Base-by-base conservation (phyloP, 1,140 invertebrate genomes). In the Atta colombica region DNA sequence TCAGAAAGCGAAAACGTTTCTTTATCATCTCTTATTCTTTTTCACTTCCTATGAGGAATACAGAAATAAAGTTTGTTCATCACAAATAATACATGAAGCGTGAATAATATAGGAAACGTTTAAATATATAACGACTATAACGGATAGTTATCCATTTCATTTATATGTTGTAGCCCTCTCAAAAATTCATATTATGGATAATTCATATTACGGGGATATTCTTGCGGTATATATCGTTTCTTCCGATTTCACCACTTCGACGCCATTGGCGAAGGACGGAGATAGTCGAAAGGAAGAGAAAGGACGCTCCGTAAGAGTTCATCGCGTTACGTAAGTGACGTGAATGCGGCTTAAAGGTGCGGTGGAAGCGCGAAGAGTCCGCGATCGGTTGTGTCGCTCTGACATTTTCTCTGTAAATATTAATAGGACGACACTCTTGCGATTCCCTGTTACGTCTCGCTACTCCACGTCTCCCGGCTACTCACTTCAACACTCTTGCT, bases 381-480 rank as follows among this genome's bases (percentile, higher is more conserved):
- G 74, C 74, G 61, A 91, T 93, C 92, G 88, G 88, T 91, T 93
- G 90, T 93, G 90, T 93, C 85, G 89, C 87, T 84, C 89, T 93
- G 92, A 93, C 93, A 93, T 93, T 93, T 93, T 86, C 88, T 77
- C 89, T 82, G 90, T 93, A 93, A 93, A 93, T 93, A 93, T 91
- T 92, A 93, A 92, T 92, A 91, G 93, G 91, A 91, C 91, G 85
- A 58, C 61, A 63, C 51, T 65, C 31, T 78, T 49, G 49, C 61
- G 60, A 85, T 45, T 78, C 31, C 61, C 78, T 66, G 63, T 78
- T 68, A 45, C 74, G 61, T 21, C 39, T 55, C 14, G 69, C 35
- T 45, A 21, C 31, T 49, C 18, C 28, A 53, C 25, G 77, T 31
- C 63, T 39, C 63, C 51, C 80, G 3, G 55, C 55, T 61, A 82